A percentile compares a stretch with the other conserved stretches of the same genome.
Conservation (phyloP, 2,797 vertebrate genomes). For the Danio choprae region DNA sequence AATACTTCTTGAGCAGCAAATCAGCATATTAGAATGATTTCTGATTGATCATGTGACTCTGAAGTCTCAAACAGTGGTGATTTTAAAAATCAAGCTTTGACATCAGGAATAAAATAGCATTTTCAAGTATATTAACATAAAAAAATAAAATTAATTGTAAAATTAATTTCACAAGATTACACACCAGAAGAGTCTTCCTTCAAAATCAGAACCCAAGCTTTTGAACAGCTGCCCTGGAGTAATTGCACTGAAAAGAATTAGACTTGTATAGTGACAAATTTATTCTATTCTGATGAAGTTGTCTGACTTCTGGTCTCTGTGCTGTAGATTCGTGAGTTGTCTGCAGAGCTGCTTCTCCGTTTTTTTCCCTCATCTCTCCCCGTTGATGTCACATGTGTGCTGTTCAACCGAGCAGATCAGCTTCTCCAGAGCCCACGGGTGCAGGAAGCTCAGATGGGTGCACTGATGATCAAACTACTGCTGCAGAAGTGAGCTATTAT, state of each 20-base stretch:
- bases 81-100: not conserved
- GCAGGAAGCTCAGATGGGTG: conserved; percentile 87
- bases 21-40: not conserved
- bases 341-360: conserved; percentile 78
- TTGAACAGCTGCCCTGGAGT: too few relatives aligned
- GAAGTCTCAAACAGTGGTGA: not conserved
- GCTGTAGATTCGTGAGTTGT: conserved; percentile 86
- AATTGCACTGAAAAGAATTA: too few relatives aligned
- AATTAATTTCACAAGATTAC: not conserved
- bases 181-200: not conserved
- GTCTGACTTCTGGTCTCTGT: conserved; percentile 1
- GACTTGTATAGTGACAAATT: too few relatives aligned
- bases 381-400: conserved; percentile 64
- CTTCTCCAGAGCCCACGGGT: conserved; percentile 85
- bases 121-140: not conserved
- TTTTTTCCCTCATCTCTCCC: conserved; percentile 80
- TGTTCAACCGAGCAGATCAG: conserved; percentile 74
- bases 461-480: conserved; percentile 82
- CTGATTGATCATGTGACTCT: not conserved
- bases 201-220: not conserved
- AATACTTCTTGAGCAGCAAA: not conserved
- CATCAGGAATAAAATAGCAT: not conserved
- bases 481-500: conserved; percentile 78
- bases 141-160: not conserved
- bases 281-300: not conserved